Percentiles rank a stretch among this genome's conserved stretches.
phyloP scores from a whole-genome alignment of 2,888 invertebrate species.

The Nipponacmea schrenckii region DNA sequence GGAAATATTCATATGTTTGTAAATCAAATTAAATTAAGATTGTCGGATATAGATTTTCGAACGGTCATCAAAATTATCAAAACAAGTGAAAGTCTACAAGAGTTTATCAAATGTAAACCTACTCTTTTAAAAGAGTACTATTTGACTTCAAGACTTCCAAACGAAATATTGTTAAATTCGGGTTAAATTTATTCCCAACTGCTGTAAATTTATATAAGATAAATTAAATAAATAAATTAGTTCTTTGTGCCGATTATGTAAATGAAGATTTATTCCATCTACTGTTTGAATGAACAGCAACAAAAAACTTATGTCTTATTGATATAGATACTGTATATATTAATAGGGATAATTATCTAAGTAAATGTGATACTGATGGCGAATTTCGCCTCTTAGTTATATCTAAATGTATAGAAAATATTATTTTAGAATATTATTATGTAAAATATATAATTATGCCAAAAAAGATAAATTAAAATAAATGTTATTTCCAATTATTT shows the following conservation, averaged over 20 bases:
- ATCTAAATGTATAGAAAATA: too few species aligned
- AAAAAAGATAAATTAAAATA: too few species aligned
- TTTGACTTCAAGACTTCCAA: neutral
- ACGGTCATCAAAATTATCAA: neutral
- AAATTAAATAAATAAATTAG: neutral
- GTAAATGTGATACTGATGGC: too few species aligned
- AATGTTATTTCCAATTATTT: too few species aligned
- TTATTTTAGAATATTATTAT: too few species aligned
- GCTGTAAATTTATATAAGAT: neutral
- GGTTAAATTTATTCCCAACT: neutral
- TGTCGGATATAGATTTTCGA: neutral
- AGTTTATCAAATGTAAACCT: neutral
- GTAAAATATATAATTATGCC: too few species aligned
- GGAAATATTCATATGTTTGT: neutral
- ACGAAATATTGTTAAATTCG: neutral
- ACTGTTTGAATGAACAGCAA: neutral
- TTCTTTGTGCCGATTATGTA: neutral
- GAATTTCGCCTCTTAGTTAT: too few species aligned
- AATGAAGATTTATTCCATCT: neutral
- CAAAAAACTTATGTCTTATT: too few species aligned
- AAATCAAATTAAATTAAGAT: too few species aligned
- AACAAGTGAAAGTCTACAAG: neutral
- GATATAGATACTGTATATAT: too few species aligned
- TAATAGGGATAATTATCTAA: too few species aligned
- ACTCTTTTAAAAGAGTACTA: neutral